A percentile compares a stretch with the other conserved stretches of the same genome.
Conservation (phyloP, 2,797 vertebrate genomes). For the Delichon dasypus region DNA sequence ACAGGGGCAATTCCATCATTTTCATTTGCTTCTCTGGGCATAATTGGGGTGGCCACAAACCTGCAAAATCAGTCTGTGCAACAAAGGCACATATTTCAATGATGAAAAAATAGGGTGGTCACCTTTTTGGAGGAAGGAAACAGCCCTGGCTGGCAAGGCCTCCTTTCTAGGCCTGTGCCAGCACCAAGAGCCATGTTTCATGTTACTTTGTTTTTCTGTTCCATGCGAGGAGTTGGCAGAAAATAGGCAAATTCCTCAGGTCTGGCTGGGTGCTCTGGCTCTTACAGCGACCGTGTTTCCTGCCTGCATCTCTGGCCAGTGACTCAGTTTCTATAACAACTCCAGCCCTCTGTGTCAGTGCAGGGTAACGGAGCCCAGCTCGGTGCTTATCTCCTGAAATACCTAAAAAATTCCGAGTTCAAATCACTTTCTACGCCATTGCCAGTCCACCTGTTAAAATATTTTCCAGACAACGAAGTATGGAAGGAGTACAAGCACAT, state of each 20-base stretch:
- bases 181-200: background rate
- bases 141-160: background rate
- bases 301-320: constrained; percentile 19
- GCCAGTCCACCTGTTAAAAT: constrained; percentile 48
- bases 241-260: constrained; percentile 16
- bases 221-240: constrained; percentile 43
- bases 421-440: background rate
- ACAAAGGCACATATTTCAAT: background rate
- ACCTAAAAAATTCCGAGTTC: background rate
- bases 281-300: constrained; percentile 11
- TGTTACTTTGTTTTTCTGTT: constrained; percentile 39
- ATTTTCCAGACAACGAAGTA: background rate
- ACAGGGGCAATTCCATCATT: background rate
- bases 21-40: background rate
- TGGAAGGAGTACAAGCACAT: background rate
- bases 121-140: background rate
- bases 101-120: background rate
- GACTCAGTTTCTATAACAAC: background rate
- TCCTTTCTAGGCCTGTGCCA: background rate
- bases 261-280: constrained; percentile 48
- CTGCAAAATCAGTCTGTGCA: background rate
- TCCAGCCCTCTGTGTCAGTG: background rate
- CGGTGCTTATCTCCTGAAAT: constrained; percentile 16
- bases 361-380: background rate
- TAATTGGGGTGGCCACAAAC: background rate